Evolutionary conservation across 2,113 vertebrate genomes (phyloP), one percentile per base, ranked within the genome.

Genomic region (Onychostoma macrolepis): DNA sequence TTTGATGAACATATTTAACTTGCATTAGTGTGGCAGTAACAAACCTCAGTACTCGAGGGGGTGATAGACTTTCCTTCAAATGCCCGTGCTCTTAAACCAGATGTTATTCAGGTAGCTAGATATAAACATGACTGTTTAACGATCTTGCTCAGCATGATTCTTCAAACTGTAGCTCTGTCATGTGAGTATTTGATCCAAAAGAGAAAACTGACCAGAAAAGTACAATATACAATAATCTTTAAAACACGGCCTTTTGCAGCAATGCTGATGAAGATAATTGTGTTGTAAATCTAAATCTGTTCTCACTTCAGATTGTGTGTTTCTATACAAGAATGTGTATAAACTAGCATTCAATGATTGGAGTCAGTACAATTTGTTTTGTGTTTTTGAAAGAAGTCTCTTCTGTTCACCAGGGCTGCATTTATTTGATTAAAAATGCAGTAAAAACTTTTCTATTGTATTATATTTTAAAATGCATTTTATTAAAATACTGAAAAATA

Each of bases 41-140:
- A 75, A 75, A 75, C 15, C 72, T 75, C 72, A 43, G 72, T 7
- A 45, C 72, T 45, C 72, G n/a, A 75, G 72, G 38, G 72, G 41
- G 72, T 45, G 24, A 75, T 75, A 75, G 72, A 75, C 4, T 43
- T 74, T 74, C 24, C 69, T 38, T 74, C 69, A 38, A n/a, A 72
- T 2, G 21, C 38, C 4, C 10, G 33, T 72, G 19, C 9, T 21
- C n/a, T 45, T 75, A 75, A 43, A 75, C 38, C 72, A 75, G 72
- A 75, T 26, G 38, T 45, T 26, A 13, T 13, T 45, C 17, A 21
- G 33, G 33, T 21, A 36, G 38, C 24, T 3, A 45, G 72, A 26
- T 15, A 45, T 45, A 75, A 75, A 75, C 12, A 75, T 26, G 38
- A 75, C 11, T 3, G 38, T 75, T 75, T 75, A n/a, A 45, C 10